A percentile compares a stretch with the other conserved stretches of the same genome.
Conservation (phyloP, 2,797 vertebrate species). For the Myripristis murdjan region DNA sequence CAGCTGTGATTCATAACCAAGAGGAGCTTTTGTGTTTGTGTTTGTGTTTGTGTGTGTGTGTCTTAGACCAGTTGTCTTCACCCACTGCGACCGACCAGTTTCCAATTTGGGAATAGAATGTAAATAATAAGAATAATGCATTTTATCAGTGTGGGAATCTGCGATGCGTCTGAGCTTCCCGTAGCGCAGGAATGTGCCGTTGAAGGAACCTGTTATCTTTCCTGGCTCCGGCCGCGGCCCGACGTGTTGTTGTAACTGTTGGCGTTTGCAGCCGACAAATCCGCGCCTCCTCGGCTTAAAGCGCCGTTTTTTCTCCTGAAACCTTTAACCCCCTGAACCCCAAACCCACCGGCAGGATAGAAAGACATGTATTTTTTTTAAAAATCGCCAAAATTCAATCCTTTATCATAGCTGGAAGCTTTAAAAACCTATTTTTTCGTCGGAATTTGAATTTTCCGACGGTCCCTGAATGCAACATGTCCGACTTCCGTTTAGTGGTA, state of each 20-base stretch:
- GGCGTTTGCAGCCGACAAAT: conserved; percentile 46
- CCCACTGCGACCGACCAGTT: conserved; percentile 26
- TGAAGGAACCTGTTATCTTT: conserved; percentile 51
- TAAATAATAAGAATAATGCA: conserved; percentile 46
- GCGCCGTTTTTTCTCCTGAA: conserved; percentile 31
- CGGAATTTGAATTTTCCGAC: too few relatives aligned
- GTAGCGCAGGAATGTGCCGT: conserved; percentile 45
- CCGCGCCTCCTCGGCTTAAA: conserved; percentile 22
- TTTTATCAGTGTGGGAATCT: conserved; percentile 50
- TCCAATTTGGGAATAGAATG: conserved; percentile 23
- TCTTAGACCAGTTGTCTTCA: conserved; percentile 13
- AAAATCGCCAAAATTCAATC: too few relatives aligned
- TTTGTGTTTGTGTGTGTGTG: conserved; percentile 1
- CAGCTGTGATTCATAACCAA: conserved; percentile 72
- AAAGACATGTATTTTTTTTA: too few relatives aligned
- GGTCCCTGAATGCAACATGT: too few relatives aligned
- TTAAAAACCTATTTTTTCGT: too few relatives aligned
- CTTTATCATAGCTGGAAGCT: too few relatives aligned
- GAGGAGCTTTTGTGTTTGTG: conserved; percentile 46
- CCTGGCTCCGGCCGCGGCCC: conserved; percentile 48
- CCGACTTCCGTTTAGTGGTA: too few relatives aligned
- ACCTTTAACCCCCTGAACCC: too few relatives aligned
- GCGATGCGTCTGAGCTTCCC: conserved; percentile 44
- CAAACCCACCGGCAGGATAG: too few relatives aligned
- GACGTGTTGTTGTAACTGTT: conserved; percentile 60